Evolutionary conservation across 2,113 vertebrate genomes (phyloP).

Genomic region (Mystacornis crossleyi): DNA sequence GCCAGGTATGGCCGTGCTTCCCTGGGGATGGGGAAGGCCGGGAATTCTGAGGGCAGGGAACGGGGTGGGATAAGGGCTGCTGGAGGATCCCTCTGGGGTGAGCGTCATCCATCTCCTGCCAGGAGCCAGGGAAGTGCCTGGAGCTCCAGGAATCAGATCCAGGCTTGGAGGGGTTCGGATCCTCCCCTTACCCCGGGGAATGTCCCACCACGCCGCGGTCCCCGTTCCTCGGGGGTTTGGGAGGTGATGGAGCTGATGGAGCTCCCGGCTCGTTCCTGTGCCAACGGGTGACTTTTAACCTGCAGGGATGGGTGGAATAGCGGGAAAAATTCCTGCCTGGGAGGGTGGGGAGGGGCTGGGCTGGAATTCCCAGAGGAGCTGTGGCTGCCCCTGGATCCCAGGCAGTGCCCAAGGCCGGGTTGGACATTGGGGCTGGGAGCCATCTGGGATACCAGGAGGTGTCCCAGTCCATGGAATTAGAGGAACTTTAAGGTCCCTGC

Average conservation of each 20-base stretch:
- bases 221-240: fast-evolving
- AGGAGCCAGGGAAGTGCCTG: background rate
- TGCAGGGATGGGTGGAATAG: background rate
- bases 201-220: fast-evolving
- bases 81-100: background rate
- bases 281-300: background rate
- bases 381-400: background rate
- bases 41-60: background rate
- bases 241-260: background rate
- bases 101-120: fast-evolving
- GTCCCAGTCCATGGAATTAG: background rate
- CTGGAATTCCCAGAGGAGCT: background rate
- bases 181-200: fast-evolving
- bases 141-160: fast-evolving
- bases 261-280: fast-evolving
- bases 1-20: fast-evolving
- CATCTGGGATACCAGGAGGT: background rate
- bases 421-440: background rate
- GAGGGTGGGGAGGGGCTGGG: background rate
- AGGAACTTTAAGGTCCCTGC: too few relatives aligned
- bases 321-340: background rate
- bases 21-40: background rate
- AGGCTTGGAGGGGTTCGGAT: fast-evolving
- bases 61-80: fast-evolving
- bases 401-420: background rate